Evolutionary conservation across 2,797 vertebrate genomes (phyloP), one percentile per base, ranked within the genome.

Genomic region (Fistularia tabacaria): DNA sequence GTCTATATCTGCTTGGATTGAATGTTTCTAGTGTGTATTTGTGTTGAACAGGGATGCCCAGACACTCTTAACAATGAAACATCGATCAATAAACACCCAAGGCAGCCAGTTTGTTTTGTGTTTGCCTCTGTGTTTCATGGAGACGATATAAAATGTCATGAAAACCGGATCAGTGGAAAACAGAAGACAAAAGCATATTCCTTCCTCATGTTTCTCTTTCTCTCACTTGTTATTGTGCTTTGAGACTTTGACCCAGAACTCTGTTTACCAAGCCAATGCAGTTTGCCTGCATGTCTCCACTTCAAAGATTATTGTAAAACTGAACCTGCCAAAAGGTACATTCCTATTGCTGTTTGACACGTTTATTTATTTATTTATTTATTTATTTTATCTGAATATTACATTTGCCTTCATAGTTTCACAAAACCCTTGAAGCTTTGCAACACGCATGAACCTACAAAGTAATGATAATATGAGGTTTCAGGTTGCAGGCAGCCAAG

Each of bases 191-290:
- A 85, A 78, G 63, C 66, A 8, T 0, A 44, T 64, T 44, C 59
- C 56, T 77, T 37, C n/a, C 79, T 85, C 78, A 66, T 58, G 65
- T 85, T 79, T 74, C 80, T 57, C 63, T n/a, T 47, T 48, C 36
- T 39, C 13, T 41, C 66, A 59, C 75, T 74, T 59, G 68, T 81
- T 63, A 54, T 76, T 72, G 64, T 70, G 66, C 70, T 36, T 67
- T 78, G 71, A 85, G 76, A 85, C 87, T 88, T 86, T 80, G 86
- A 84, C 85, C 85, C 73, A 78, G 71, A 73, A 68, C 61, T 67
- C 7, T 79, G 80, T 88, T 87, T 84, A 73, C 66, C 9, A 54
- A 76, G 72, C 56, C 59, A 53, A 42, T 65, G 65, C 58, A 7
- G 42, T 81, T 76, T 60, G 72, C 71, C 14, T 36, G 40, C 51